Percentiles rank a stretch among this genome's conserved stretches.
phyloP scores from a whole-genome alignment of 2,113 vertebrate species.

The Daphoenositta chrysoptera region DNA sequence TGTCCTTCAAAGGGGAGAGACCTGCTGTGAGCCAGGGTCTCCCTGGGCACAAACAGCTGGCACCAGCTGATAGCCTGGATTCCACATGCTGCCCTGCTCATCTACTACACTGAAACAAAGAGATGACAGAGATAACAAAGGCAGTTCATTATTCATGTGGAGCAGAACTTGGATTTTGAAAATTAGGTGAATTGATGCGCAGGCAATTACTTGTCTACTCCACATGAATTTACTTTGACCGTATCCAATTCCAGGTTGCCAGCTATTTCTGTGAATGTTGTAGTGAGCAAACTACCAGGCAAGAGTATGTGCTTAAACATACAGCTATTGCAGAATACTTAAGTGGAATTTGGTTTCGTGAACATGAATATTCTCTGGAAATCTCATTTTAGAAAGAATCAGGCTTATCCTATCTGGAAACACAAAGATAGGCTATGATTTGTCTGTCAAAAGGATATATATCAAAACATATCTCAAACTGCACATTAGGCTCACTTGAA shows the following conservation, averaged over 20 bases:
- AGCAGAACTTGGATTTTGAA: background rate
- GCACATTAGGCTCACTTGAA: slow-evolving; percentile 6
- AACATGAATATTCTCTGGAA: background rate
- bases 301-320: background rate
- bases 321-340: background rate
- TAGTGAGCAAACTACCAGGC: background rate
- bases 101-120: background rate
- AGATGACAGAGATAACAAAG: background rate
- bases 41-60: background rate
- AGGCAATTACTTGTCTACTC: background rate
- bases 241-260: background rate
- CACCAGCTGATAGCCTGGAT: background rate
- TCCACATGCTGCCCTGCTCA: accelerated
- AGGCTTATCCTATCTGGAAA: background rate
- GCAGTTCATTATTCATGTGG: background rate
- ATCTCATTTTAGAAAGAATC: background rate
- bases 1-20: background rate
- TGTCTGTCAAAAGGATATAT: slow-evolving; percentile 8
- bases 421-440: background rate
- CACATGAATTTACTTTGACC: background rate
- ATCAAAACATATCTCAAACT: background rate
- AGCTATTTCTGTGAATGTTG: background rate
- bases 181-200: background rate
- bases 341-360: background rate
- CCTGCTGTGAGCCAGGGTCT: background rate